A percentile compares a stretch with the other conserved stretches of the same genome.
Evolutionary conservation across 92 coral and sea anemone genomes (phyloP).

Genomic region (Epizoanthus rinbou): DNA sequence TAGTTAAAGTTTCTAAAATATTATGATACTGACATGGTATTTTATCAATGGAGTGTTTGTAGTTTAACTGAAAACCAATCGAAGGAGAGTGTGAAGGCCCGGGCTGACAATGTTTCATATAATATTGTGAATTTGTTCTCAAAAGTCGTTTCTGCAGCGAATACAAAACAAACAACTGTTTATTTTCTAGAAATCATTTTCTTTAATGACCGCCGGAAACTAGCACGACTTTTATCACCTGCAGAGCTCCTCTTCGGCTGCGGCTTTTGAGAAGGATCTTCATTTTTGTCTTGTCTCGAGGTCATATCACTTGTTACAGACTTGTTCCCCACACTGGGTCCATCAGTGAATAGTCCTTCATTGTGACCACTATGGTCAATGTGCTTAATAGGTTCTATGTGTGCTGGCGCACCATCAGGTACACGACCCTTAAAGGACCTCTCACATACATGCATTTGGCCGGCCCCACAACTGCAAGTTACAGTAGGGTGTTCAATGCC

Average conservation of each 20-base stretch:
- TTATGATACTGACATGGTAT: no score
- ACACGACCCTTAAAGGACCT: slow-evolving; percentile 31
- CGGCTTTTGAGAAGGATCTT: not conserved
- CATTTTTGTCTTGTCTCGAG: not conserved
- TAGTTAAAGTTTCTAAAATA: no score
- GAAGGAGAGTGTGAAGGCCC: no score
- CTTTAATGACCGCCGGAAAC: slow-evolving; percentile 72
- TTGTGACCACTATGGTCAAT: not conserved
- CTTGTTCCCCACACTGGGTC: not conserved
- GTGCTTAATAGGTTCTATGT: not conserved
- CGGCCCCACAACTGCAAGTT: slow-evolving; percentile 21
- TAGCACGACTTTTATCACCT: slow-evolving; percentile 55
- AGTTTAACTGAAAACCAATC: no score
- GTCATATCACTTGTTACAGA: not conserved
- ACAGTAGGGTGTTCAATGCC: slow-evolving; percentile 8
- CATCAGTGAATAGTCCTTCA: not conserved
- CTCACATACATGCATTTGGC: not conserved
- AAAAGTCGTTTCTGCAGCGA: not conserved
- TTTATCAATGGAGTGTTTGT: no score
- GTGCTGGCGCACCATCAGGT: slow-evolving; percentile 43
- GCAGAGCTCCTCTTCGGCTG: slow-evolving; percentile 57
- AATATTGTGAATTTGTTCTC: no score
- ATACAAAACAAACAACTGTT: not conserved
- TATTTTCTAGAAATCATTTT: slow-evolving; percentile 59
- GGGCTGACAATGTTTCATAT: no score